These are phyloP conservation scores for Tragulus kanchil DNA, from an alignment of 2,113 vertebrate genomes.

Conservation along the genomic window DNA sequence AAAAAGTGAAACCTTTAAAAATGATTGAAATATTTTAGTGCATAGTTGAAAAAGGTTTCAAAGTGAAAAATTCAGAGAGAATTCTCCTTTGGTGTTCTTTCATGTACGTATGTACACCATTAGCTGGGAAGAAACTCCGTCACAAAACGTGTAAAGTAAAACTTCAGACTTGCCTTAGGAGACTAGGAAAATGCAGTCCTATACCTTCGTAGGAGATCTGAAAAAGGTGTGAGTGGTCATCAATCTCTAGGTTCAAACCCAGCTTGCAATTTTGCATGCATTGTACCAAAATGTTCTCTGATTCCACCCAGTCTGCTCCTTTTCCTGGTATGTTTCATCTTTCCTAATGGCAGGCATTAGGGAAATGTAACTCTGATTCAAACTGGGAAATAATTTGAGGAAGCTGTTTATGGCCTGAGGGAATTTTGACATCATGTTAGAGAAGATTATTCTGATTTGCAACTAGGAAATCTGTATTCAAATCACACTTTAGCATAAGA, in stretches of 20 bases:
- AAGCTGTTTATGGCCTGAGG: not conserved
- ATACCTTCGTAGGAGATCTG: not conserved
- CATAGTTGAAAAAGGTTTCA: not conserved
- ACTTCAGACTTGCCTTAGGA: not conserved
- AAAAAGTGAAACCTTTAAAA: slow-evolving; percentile 70
- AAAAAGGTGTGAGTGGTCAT: not conserved
- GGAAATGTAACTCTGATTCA: slow-evolving; percentile 28
- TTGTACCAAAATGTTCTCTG: not conserved
- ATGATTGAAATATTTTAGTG: slow-evolving; percentile 73
- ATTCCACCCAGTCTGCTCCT: not conserved
- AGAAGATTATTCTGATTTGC: not conserved
- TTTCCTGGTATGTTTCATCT: not conserved
- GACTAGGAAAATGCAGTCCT: not conserved
- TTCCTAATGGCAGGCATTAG: not conserved
- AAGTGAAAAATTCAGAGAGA: slow-evolving; percentile 42
- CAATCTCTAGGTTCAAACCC: not conserved
- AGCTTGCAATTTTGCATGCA: not conserved
- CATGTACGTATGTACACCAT: not conserved
- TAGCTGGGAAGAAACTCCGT: slow-evolving; percentile 35
- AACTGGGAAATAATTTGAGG: not conserved
- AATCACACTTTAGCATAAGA: not conserved
- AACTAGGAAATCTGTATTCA: not conserved
- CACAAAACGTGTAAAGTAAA: not conserved
- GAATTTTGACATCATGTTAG: not conserved
- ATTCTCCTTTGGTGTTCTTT: not conserved